Evolutionary conservation across 2,797 vertebrate species (phyloP).

Genomic region (Coracias cyanogaster): DNA sequence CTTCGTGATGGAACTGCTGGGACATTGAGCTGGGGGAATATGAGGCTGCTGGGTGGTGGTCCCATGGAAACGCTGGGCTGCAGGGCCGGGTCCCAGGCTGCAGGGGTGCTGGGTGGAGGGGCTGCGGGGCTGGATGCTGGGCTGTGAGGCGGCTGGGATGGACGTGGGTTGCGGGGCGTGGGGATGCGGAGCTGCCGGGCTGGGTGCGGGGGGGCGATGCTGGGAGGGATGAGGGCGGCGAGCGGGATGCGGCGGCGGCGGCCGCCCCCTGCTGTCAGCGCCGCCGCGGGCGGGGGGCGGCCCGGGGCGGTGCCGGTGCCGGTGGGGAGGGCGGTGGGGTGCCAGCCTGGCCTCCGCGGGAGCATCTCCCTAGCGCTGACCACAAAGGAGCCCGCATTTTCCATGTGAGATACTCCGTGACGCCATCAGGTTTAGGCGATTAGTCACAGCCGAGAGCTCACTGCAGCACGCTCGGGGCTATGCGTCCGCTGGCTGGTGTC

Average conservation of each 20-base stretch:
- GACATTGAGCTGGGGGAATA: too few relatives aligned
- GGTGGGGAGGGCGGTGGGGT: neutral
- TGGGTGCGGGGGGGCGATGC: neutral
- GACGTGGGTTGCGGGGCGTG: fast-evolving
- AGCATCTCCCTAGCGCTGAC: neutral
- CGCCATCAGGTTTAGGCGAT: neutral
- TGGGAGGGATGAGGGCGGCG: too few relatives aligned
- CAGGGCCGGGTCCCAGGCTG: neutral
- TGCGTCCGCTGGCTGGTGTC: neutral
- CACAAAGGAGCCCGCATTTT: neutral
- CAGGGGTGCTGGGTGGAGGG: neutral
- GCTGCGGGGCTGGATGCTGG: neutral
- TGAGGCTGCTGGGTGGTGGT: neutral
- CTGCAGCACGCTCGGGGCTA: neutral
- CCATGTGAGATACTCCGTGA: neutral
- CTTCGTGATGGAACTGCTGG: neutral
- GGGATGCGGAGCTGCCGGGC: neutral
- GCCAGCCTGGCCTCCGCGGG: neutral
- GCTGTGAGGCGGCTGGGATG: neutral
- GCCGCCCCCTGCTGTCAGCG: neutral
- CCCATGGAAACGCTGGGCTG: neutral
- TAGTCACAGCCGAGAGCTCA: neutral
- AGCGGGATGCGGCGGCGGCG: neutral
- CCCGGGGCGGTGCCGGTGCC: too few relatives aligned
- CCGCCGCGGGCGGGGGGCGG: neutral